Percentiles rank a stretch among this genome's conserved stretches.
Conservation (phyloP, 2,888 invertebrate genomes). For the Drosophila multiciliata region DNA sequence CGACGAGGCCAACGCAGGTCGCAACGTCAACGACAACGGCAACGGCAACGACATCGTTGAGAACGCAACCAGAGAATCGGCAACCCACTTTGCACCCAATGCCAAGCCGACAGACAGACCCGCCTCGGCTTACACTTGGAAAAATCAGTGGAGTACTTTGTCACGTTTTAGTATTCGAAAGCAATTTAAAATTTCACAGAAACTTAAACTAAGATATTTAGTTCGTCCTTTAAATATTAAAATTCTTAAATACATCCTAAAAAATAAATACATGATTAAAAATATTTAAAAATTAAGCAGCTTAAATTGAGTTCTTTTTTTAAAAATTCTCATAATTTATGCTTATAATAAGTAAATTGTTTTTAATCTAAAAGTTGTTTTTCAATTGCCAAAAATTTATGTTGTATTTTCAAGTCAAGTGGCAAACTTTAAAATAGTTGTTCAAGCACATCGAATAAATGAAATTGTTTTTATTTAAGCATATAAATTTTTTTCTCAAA, state of each 20-base stretch:
- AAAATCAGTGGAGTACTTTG: background rate
- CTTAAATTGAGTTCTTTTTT: background rate
- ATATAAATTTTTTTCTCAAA: background rate
- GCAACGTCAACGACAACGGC: slow-evolving; percentile 24
- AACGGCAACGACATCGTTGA: slow-evolving; percentile 10
- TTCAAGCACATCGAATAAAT: too few species aligned
- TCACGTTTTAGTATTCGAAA: background rate
- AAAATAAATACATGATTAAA: background rate
- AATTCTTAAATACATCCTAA: background rate
- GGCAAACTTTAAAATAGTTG: background rate
- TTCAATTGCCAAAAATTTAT: background rate
- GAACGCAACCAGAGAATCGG: slow-evolving; percentile 30
- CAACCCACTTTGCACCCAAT: slow-evolving; percentile 23
- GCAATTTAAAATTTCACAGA: background rate
- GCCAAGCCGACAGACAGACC: slow-evolving; percentile 21
- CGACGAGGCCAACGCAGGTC: slow-evolving; percentile 66
- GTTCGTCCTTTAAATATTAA: background rate
- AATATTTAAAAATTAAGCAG: background rate
- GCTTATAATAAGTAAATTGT: background rate
- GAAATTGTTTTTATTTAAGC: too few species aligned
- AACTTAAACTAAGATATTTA: background rate
- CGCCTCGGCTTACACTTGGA: background rate
- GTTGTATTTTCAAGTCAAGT: background rate
- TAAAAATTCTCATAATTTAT: background rate
- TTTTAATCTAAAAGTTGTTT: background rate